phyloP scores from a whole-genome alignment of 2,113 vertebrate species.

The Dipodomys spectabilis region DNA sequence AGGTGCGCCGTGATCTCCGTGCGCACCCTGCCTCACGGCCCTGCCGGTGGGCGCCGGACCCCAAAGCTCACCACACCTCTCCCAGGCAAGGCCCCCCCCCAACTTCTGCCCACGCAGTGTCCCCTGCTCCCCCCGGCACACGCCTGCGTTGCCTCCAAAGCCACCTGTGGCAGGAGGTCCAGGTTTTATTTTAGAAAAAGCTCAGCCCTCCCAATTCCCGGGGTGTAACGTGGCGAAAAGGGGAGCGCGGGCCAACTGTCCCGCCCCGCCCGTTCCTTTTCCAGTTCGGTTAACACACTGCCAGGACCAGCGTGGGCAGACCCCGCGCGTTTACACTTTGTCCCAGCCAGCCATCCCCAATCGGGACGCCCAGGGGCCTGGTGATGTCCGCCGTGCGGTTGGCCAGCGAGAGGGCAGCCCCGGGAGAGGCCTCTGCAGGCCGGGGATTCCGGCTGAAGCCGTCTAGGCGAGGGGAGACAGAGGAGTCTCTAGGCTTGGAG shows the following conservation, averaged over 20 bases:
- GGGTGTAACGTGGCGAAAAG: background rate
- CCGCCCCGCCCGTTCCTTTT: background rate
- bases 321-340: background rate
- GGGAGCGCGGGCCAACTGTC: background rate
- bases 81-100: background rate
- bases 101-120: background rate
- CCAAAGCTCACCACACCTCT: background rate
- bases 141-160: background rate
- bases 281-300: background rate
- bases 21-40: background rate
- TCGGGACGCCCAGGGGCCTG: background rate
- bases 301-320: background rate
- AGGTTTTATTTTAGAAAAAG: conserved; percentile 7
- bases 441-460: background rate
- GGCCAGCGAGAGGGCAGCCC: background rate
- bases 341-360: background rate
- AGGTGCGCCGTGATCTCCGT: conserved; percentile 42
- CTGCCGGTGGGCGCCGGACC: background rate
- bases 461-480: background rate
- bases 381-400: too few relatives aligned
- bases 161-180: background rate
- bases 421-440: background rate
- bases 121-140: background rate
- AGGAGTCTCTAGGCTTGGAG: background rate
- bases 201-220: background rate